Base-by-base conservation (phyloP, 2,113 vertebrate genomes). In the Sinosuthora webbiana region DNA sequence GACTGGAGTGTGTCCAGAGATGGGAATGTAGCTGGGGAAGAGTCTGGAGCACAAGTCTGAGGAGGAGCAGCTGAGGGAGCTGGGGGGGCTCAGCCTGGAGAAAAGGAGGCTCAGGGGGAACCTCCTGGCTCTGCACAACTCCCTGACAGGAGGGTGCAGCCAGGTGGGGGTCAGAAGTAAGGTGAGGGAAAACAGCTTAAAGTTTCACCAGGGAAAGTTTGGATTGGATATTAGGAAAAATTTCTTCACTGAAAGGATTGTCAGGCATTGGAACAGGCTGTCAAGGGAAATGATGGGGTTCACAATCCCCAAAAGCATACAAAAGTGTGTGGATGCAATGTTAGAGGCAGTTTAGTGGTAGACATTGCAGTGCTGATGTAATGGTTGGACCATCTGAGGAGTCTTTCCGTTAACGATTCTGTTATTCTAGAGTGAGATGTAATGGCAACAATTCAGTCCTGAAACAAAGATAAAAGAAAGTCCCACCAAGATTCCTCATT, bases 1-100 rank as follows among this genome's bases (percentile, higher is more conserved):
- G 35, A 1, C n/a, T 69, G 78, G 30, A 67, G 30, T 0, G 0
- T 5, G 20, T 53, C n/a, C 62, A 68, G 45, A 7, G 3, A 53
- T 62, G 47, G 47, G 25, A 62, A n/a, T 0, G 0, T n/a, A 55
- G 55, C 11, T 68, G 24, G 13, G 13, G 16, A 53, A 68, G 62
- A 20, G 24, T 30, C 45, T 47, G n/a, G 30, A 68, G 45, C 45
- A 39, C 39, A 53, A 7, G 6, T 7, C 8, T 45, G 19, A 3
- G 8, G 39, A 60, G 16, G 39, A 83, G 6, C 21, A 41, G 12
- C 25, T 69, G 70, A 37, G 35, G 41, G 41, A 62, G 41, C 22
- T 77, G 45, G 13, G 9, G 7, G 7, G 2, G 13, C n/a, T 60
- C 47, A 75, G 15, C 24, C n/a, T 41, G n/a, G 47, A 5, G 53